Conservation (phyloP, 2,113 vertebrate species). For the Neodontobutis hainanensis region DNA sequence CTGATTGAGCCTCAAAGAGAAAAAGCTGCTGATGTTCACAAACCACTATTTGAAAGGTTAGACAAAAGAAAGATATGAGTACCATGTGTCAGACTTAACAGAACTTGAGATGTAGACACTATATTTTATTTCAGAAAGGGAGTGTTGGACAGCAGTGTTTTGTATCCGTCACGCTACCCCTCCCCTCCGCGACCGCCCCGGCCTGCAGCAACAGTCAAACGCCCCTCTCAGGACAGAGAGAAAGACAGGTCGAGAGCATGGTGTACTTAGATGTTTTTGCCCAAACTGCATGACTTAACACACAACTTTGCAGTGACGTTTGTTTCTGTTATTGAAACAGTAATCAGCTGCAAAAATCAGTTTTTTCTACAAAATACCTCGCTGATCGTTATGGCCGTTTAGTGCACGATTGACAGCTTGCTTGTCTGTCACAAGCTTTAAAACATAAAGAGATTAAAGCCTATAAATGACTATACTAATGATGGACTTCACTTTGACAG, state of each 20-base stretch:
- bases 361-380: too few relatives aligned
- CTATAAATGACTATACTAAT: too few relatives aligned
- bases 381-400: too few relatives aligned
- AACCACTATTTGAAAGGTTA: slow-evolving; percentile 76
- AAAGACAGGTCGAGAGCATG: slow-evolving; percentile 62
- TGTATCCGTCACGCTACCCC: slow-evolving; percentile 66
- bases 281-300: slow-evolving; percentile 43
- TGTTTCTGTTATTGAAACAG: slow-evolving; percentile 2
- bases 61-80: background rate
- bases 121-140: slow-evolving; percentile 64
- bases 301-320: background rate
- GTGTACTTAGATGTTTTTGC: background rate
- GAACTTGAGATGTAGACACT: slow-evolving; percentile 25
- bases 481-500: too few relatives aligned
- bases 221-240: slow-evolving; percentile 41
- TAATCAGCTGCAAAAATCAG: too few relatives aligned
- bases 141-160: slow-evolving; percentile 70
- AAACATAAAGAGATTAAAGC: too few relatives aligned
- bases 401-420: too few relatives aligned
- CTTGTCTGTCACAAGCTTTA: too few relatives aligned
- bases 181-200: slow-evolving; percentile 62
- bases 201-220: slow-evolving; percentile 47
- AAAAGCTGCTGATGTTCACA: slow-evolving; percentile 34
- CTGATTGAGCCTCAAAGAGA: slow-evolving; percentile 28
- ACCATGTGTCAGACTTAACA: background rate